Evolutionary conservation across 2,888 invertebrate species (phyloP).

Genomic region (Lamellibrachia satsuma): DNA sequence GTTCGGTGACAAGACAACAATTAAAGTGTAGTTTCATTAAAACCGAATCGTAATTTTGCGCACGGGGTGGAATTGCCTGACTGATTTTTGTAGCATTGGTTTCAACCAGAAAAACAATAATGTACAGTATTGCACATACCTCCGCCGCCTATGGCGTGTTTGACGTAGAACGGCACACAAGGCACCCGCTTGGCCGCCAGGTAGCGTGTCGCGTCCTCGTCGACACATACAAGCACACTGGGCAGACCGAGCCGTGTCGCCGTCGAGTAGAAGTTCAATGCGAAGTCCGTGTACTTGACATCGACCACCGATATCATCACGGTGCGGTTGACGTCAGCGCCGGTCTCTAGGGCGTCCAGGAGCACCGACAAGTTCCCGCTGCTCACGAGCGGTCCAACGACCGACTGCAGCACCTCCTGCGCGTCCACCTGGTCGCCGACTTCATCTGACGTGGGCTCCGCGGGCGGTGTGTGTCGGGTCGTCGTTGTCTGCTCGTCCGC

Average conservation of each 20-base stretch:
- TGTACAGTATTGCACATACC: neutral
- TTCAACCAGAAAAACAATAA: neutral
- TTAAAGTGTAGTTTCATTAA: neutral
- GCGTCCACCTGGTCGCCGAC: neutral
- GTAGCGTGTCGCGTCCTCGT: conserved; percentile 17
- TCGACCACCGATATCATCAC: conserved; percentile 34
- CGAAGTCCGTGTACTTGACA: conserved; percentile 33
- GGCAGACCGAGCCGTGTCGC: conserved; percentile 34
- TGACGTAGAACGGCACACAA: conserved; percentile 14
- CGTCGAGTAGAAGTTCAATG: conserved; percentile 38
- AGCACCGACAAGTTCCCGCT: neutral
- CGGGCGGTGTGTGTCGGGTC: neutral
- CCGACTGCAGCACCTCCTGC: neutral
- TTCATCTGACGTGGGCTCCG: neutral
- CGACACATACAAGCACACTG: conserved; percentile 37
- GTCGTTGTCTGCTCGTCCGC: neutral
- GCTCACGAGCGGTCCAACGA: neutral
- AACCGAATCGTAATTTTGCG: neutral
- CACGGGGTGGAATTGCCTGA: no score
- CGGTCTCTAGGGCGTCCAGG: neutral
- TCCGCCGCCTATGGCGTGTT: neutral
- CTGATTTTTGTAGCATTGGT: no score
- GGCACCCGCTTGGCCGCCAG: conserved; percentile 19
- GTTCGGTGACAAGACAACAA: no score
- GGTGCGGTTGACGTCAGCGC: conserved; percentile 6